phyloP scores from a whole-genome alignment of 2,888 invertebrate species.

The Mimachlamys varia region DNA sequence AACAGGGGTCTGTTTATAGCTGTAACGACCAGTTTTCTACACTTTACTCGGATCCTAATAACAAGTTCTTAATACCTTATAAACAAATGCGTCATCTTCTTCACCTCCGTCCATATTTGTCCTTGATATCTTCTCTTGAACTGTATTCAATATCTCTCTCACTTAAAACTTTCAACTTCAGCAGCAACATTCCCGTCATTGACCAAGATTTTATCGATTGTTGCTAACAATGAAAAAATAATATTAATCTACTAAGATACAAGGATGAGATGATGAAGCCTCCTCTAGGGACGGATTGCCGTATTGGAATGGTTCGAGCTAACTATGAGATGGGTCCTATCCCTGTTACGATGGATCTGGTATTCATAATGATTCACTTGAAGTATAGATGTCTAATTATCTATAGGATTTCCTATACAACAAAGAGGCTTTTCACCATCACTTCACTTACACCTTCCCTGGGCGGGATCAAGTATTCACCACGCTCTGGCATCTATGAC shows the following conservation, averaged over 20 bases:
- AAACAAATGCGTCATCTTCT: too few relatives aligned
- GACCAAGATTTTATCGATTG: neutral
- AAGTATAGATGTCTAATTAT: neutral
- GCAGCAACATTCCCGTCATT: neutral
- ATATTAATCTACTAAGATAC: neutral
- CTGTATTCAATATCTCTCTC: neutral
- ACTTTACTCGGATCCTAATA: too few relatives aligned
- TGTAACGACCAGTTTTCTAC: too few relatives aligned
- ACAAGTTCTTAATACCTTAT: too few relatives aligned
- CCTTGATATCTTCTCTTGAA: neutral
- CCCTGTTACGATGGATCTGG: neutral
- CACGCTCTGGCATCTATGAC: neutral
- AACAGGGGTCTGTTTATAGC: too few relatives aligned
- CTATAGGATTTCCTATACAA: neutral
- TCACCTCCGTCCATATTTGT: too few relatives aligned
- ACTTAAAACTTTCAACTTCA: neutral
- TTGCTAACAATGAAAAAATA: neutral
- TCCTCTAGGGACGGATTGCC: neutral
- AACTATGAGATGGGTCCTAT: neutral
- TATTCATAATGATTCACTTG: neutral
- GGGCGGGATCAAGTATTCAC: constrained; percentile 4
- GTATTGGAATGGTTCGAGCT: neutral
- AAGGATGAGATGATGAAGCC: neutral
- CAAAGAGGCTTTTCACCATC: neutral
- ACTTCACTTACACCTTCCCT: neutral